A percentile compares a stretch with the other conserved stretches of the same genome.
Evolutionary conservation across 2,797 vertebrate genomes (phyloP).

Genomic region (Telmatherina bonti): DNA sequence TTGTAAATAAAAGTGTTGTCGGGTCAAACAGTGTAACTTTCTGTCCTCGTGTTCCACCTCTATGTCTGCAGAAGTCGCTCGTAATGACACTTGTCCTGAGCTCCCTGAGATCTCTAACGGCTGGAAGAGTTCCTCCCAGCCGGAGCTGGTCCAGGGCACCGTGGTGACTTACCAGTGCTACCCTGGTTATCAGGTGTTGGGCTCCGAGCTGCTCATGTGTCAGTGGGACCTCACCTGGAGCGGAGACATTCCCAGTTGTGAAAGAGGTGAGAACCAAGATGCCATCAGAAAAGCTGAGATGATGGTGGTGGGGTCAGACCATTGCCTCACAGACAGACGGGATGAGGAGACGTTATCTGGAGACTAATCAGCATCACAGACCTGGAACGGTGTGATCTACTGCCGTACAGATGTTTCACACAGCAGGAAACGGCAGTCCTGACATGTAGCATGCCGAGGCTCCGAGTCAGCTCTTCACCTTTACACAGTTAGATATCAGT

Average conservation of each 20-base stretch:
- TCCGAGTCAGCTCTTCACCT: too few species aligned
- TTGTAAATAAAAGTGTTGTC: too few species aligned
- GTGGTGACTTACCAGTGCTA: slow-evolving; percentile 97
- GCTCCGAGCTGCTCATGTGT: slow-evolving; percentile 93
- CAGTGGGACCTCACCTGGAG: slow-evolving; percentile 98
- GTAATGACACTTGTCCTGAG: slow-evolving; percentile 94
- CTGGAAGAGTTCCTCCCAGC: slow-evolving; percentile 94
- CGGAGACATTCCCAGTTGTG: slow-evolving; percentile 91
- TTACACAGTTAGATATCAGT: too few species aligned
- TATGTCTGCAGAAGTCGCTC: not conserved
- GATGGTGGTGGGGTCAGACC: too few species aligned
- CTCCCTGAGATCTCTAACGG: slow-evolving; percentile 93
- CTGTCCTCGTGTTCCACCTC: not conserved
- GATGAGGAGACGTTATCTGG: too few species aligned
- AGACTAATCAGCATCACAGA: too few species aligned
- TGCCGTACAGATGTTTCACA: too few species aligned
- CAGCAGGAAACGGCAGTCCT: too few species aligned
- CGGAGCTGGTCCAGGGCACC: slow-evolving; percentile 92
- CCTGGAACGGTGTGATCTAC: too few species aligned
- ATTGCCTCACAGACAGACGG: too few species aligned
- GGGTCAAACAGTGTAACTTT: not conserved
- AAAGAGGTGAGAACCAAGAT: slow-evolving; percentile 84
- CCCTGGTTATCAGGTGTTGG: slow-evolving; percentile 90
- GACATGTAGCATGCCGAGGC: too few species aligned
- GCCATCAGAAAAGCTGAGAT: too few species aligned